These are phyloP conservation scores for Terebella lapidaria DNA, from an alignment of 2,888 invertebrate genomes.

Conservation along the genomic window DNA sequence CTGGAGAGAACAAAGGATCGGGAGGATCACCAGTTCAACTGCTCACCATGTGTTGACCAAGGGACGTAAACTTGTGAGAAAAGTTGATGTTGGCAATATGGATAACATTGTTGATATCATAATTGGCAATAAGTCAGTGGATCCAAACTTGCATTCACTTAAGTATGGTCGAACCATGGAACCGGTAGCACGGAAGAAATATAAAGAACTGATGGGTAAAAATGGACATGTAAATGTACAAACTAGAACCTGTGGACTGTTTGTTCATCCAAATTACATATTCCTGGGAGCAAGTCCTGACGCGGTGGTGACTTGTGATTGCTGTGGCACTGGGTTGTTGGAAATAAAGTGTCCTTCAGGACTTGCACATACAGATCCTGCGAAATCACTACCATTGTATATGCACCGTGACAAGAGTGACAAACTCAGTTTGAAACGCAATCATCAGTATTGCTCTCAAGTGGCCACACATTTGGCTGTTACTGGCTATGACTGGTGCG, in stretches of 20 bases:
- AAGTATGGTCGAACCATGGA: neutral
- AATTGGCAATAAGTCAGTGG: neutral
- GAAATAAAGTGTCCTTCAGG: conserved; percentile 2
- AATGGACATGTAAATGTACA: neutral
- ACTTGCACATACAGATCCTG: neutral
- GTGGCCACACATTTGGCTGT: neutral
- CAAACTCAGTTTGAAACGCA: neutral
- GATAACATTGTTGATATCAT: neutral
- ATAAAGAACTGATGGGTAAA: neutral
- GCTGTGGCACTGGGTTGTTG: neutral
- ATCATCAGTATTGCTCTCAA: neutral
- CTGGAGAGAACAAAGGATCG: neutral
- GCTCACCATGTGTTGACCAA: neutral
- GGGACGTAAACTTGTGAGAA: neutral
- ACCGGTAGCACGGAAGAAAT: neutral
- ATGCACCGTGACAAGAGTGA: neutral
- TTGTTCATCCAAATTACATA: neutral
- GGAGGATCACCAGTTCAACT: neutral
- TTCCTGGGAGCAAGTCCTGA: neutral
- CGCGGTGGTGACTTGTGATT: neutral
- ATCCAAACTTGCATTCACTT: neutral
- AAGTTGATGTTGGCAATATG: neutral
- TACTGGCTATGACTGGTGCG: conserved; percentile 3
- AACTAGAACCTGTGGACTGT: neutral
- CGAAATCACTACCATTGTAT: neutral